Conservation (phyloP, 1,140 invertebrate genomes). For the Bilobella aurantiaca region DNA sequence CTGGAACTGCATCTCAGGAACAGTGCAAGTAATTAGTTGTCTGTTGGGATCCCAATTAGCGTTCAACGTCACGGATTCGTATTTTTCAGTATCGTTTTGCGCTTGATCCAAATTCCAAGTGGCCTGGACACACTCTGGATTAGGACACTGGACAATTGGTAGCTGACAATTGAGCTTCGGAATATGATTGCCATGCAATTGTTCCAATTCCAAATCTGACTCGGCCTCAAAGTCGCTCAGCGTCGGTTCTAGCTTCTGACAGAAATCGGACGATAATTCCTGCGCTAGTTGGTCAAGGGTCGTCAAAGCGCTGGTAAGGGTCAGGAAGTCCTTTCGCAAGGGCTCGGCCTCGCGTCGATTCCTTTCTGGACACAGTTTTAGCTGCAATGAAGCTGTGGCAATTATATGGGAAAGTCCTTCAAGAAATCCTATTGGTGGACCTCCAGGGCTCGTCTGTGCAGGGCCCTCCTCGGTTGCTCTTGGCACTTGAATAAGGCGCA, state of each 20-base stretch:
- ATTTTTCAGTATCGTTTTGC: neutral
- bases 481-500: neutral
- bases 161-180: neutral
- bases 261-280: neutral
- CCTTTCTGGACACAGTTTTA: neutral
- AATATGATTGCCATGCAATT: neutral
- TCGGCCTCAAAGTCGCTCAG: neutral
- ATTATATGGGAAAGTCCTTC: neutral
- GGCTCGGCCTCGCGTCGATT: neutral
- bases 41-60: neutral
- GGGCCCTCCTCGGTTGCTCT: neutral
- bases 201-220: neutral
- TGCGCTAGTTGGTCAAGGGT: neutral
- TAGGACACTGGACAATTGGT: neutral
- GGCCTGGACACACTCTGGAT: neutral
- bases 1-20: neutral
- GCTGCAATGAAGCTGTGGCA: neutral
- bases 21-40: neutral
- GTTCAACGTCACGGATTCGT: neutral
- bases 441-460: neutral
- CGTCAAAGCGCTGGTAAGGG: neutral
- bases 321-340: neutral
- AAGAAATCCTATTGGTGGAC: neutral
- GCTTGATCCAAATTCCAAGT: neutral
- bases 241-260: neutral